Evolutionary conservation across 2,113 vertebrate species (phyloP), one percentile per base, ranked within the genome.

Genomic region (Gallinago paraguaiae): DNA sequence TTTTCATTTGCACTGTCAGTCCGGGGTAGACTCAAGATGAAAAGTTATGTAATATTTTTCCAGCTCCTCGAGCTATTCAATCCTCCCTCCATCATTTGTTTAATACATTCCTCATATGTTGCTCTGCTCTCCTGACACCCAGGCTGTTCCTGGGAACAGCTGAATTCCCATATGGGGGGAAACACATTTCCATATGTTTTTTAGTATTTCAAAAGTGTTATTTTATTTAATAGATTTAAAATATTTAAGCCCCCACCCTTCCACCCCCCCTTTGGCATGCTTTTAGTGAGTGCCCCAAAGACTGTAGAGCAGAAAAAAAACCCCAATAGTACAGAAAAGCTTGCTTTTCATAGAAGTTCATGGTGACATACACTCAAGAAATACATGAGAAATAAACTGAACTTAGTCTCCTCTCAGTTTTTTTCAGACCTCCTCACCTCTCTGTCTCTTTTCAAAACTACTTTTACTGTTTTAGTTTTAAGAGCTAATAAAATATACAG

Each of bases 81-180:
- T 95, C 71, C 68, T 84, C 72, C 54, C 48, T 93, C 92, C 51
- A 79, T 80, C 78, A 91, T 93, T 96, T 96, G 90, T 95, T 96
- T 96, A 95, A 97, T 96, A 92, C 91, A 93, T 96, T 96, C 96
- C 86, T 95, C 95, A 93, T 96, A 93, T 94, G 94, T 89, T 95
- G 22, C 77, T 95, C 92, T 89, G 81, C 95, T 96, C 87, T 94
- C 94, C 86, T 95, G 94, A 94, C 94, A 79, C 82, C 83, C 90
- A 87, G 82, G 56, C 95, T 78, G 91, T 93, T 95, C 78, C 79
- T 94, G 91, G 94, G 90, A 96, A 88, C 48, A 96, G 76, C 51
- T 95, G 91, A 96, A 87, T 82, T 96, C 93, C 76, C 61, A 69
- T 72, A 83, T 92, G 92, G 75, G 60, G 56, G 72, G 67, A 95